phyloP scores from a whole-genome alignment of 2,113 vertebrate species.

The Fregetta grallaria region DNA sequence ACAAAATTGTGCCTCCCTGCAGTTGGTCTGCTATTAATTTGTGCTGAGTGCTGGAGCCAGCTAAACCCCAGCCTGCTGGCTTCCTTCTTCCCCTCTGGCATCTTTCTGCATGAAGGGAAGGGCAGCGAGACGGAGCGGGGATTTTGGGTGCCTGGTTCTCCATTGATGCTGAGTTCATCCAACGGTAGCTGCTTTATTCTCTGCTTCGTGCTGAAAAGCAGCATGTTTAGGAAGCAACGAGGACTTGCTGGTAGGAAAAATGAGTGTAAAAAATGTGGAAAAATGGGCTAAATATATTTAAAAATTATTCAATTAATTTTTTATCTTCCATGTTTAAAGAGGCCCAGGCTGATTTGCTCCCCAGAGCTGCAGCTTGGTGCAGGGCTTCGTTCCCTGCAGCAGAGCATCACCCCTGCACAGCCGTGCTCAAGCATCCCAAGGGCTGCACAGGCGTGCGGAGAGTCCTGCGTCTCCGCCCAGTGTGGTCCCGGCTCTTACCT shows the following conservation, averaged over 20 bases:
- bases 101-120: not conserved
- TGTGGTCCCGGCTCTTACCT: not conserved
- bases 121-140: fast-evolving
- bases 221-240: not conserved
- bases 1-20: not conserved
- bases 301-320: not conserved
- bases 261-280: no score
- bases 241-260: not conserved
- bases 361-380: not conserved
- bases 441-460: not conserved
- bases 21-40: not conserved
- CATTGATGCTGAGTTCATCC: fast-evolving
- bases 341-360: not conserved
- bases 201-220: not conserved
- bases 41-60: not conserved
- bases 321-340: not conserved
- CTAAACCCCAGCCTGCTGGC: not conserved
- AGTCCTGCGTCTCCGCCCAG: not conserved
- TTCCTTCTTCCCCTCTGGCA: not conserved
- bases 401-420: not conserved
- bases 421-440: not conserved
- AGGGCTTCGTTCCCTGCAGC: not conserved
- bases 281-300: not conserved
- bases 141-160: not conserved
- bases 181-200: not conserved